Evolutionary conservation across 2,113 vertebrate genomes (phyloP).

Genomic region (Oceanites oceanicus): DNA sequence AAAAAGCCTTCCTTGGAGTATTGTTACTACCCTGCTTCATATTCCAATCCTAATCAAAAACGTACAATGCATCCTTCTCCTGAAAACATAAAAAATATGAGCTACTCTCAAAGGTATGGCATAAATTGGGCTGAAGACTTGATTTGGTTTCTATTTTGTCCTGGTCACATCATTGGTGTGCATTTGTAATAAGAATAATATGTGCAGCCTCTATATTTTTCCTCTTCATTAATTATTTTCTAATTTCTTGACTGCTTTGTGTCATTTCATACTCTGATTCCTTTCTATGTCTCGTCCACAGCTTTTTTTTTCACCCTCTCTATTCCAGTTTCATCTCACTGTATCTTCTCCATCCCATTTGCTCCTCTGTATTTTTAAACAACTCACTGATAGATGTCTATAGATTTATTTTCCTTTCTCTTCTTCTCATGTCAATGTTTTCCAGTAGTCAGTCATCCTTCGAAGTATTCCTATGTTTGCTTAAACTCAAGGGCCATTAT

Average conservation of each 20-base stretch:
- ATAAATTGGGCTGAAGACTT: background rate
- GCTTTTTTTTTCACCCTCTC: background rate
- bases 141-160: background rate
- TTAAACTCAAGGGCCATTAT: background rate
- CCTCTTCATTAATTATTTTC: background rate
- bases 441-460: background rate
- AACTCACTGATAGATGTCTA: background rate
- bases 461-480: background rate
- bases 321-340: background rate
- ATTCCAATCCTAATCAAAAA: background rate
- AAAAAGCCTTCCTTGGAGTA: background rate
- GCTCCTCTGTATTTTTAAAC: background rate
- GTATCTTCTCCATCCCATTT: background rate
- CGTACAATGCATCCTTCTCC: background rate
- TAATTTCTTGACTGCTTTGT: background rate
- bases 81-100: background rate
- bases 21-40: background rate
- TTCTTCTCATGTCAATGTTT: background rate
- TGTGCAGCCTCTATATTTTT: background rate
- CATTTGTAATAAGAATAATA: background rate
- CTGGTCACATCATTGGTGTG: background rate
- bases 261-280: background rate
- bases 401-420: background rate
- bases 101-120: background rate
- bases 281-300: background rate